Evolutionary conservation across 2,888 invertebrate genomes (phyloP), one percentile per base, ranked within the genome.

Genomic region (Tenthredo notha): DNA sequence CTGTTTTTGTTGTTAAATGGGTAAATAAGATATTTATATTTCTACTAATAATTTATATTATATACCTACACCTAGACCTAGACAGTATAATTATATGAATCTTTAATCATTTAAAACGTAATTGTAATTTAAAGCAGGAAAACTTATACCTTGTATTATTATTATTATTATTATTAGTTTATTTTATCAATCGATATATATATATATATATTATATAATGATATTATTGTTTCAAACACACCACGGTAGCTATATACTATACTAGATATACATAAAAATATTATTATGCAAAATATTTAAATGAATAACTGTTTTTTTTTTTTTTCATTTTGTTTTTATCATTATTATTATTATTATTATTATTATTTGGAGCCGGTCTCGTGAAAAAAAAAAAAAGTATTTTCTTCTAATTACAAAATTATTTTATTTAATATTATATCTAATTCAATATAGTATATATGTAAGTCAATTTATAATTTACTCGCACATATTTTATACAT

Each of bases 41-140:
- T 77, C 54, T 54, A 77, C n/a, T 50, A 54, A 74, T 74, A 29
- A 74, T 74, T 74, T 74, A 74, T 74, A 74, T 61, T 54, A 78
- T 58, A 37, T 7, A 50, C 18, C 15, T 90, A 90, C n/a, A n/a
- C n/a, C n/a, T n/a, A n/a, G n/a, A 50, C 15, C 15, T 40, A 40
- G 40, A 47, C 54, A n/a, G 47, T 54, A 43, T 18, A 70, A 18
- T 12, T 70, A 0, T 70, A 18, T 70, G 25, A n/a, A 77, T 50
- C 15, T 50, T 12, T 33, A 25, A 25, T 29, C 37, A 43, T n/a
- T 43, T 10, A 18, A n/a, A n/a, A n/a, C n/a, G n/a, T n/a, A n/a
- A n/a, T n/a, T 43, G 21, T 21, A 43, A 43, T 43, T 40, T 12
- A 21, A 74, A 74, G 21, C 74, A 40, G 74, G 43, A 74, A 74